Evolutionary conservation across 2,888 invertebrate species (phyloP).

Genomic region (Celastrina argiolus): DNA sequence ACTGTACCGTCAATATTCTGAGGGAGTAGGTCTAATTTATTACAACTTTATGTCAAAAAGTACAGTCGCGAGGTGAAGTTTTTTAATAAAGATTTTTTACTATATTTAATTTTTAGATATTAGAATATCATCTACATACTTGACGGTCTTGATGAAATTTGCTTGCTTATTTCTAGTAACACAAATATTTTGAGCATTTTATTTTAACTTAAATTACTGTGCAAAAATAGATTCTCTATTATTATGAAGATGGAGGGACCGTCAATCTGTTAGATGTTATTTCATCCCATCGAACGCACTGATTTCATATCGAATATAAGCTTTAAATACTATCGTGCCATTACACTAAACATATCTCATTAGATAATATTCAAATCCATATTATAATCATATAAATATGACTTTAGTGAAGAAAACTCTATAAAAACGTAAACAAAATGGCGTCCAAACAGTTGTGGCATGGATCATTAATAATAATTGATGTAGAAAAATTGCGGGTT

Average conservation of each 20-base stretch:
- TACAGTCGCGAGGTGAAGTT: background rate
- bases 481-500: too few relatives aligned
- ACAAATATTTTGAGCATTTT: too few relatives aligned
- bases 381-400: background rate
- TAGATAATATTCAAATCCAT: background rate
- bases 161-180: too few relatives aligned
- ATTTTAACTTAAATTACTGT: too few relatives aligned
- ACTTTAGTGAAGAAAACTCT: background rate
- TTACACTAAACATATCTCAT: conserved; percentile 16
- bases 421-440: background rate
- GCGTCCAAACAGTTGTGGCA: background rate
- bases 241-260: background rate
- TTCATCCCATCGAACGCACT: background rate
- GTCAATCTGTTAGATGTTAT: background rate
- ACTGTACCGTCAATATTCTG: conserved; percentile 17
- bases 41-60: conserved; percentile 10
- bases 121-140: background rate
- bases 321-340: conserved; percentile 19
- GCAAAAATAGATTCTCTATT: too few relatives aligned
- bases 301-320: conserved; percentile 18
- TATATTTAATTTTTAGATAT: background rate
- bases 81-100: background rate
- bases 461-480: too few relatives aligned
- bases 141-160: background rate
- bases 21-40: conserved; percentile 11